Evolutionary conservation across 2,797 vertebrate species (phyloP).

Genomic region (Enteromius treurensis): DNA sequence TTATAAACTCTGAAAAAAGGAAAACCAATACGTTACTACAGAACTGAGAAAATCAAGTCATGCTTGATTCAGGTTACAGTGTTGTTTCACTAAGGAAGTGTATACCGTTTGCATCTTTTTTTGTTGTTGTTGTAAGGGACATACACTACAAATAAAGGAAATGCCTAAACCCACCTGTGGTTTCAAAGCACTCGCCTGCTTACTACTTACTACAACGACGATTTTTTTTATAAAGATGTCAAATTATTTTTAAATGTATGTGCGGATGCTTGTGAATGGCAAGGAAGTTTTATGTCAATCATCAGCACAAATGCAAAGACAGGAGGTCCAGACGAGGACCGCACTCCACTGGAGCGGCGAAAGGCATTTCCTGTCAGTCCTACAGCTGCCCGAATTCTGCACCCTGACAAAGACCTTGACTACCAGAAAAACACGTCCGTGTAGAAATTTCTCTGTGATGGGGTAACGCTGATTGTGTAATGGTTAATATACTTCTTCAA

Average conservation of each 20-base stretch:
- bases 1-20: conserved; percentile 40
- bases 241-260: not conserved
- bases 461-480: not conserved
- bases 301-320: conserved; percentile 61
- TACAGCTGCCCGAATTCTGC: conserved; percentile 17
- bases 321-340: conserved; percentile 31
- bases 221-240: not conserved
- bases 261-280: conserved; percentile 9
- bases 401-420: conserved; percentile 17
- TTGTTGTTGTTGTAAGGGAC: not conserved
- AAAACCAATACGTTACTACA: conserved; percentile 24
- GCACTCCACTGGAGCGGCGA: conserved; percentile 43
- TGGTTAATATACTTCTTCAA: conserved; percentile 17
- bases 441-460: conserved; percentile 7
- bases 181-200: not conserved
- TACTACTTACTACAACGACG: not conserved
- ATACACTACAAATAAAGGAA: conserved; percentile 2
- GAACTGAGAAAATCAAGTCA: not conserved
- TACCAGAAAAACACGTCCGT: not conserved
- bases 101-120: not conserved
- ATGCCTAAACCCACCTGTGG: not conserved
- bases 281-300: conserved; percentile 53
- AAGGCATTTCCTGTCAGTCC: conserved; percentile 63
- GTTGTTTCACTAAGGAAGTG: conserved; percentile 48
- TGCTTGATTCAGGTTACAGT: not conserved